Evolutionary conservation across 2,888 invertebrate species (phyloP).

Genomic region (Gymnosoma rotundatum): DNA sequence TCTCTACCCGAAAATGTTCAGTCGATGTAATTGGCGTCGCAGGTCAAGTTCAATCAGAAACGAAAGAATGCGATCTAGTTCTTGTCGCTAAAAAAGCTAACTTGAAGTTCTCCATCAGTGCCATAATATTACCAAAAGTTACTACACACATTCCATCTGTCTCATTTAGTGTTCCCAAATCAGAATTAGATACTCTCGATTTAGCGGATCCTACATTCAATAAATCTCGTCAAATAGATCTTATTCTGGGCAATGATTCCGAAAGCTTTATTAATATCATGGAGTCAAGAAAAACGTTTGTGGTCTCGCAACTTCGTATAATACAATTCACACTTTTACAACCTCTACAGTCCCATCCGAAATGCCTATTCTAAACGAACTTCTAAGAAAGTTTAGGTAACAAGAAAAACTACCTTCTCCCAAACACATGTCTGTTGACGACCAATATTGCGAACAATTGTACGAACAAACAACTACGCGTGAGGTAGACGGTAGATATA

Average conservation of each 20-base stretch:
- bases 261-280: no score
- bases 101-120: not conserved
- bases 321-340: not conserved
- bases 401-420: not conserved
- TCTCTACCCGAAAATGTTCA: not conserved
- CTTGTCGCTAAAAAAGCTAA: not conserved
- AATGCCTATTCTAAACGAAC: not conserved
- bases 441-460: not conserved
- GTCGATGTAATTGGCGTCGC: slow-evolving; percentile 33
- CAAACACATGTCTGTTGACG: not conserved
- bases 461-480: slow-evolving; percentile 1
- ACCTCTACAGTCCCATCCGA: not conserved
- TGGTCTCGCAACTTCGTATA: no score
- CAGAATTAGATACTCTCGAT: slow-evolving; percentile 4
- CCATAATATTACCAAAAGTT: slow-evolving; percentile 1
- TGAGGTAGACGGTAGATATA: not conserved
- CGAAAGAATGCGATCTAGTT: slow-evolving; percentile 6
- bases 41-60: slow-evolving; percentile 13
- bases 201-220: not conserved
- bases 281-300: no score
- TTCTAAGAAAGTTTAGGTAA: not conserved
- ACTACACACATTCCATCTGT: slow-evolving; percentile 1
- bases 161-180: no score
- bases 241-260: not conserved
- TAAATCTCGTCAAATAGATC: not conserved